A percentile compares a stretch with the other conserved stretches of the same genome.
phyloP scores from a whole-genome alignment of 1,140 invertebrate species.

The Ctenoplectra terminalis region DNA sequence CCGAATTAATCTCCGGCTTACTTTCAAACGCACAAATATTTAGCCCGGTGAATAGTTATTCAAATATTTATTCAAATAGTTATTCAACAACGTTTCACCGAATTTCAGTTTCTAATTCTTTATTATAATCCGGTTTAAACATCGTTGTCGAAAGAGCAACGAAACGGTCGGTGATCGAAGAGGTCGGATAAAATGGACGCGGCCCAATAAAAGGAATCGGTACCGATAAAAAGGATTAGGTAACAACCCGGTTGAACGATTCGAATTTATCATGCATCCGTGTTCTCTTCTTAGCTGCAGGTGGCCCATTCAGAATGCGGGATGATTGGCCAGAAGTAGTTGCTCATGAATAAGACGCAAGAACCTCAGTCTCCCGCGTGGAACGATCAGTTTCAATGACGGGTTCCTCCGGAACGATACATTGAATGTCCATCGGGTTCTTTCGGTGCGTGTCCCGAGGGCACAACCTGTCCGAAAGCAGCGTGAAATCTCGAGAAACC shows the following conservation, averaged over 20 bases:
- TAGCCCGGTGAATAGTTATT: no score
- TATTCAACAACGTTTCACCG: no score
- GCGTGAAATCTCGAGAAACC: slow-evolving; percentile 59
- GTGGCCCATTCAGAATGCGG: slow-evolving; percentile 38
- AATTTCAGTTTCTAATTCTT: no score
- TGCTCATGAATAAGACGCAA: slow-evolving; percentile 54
- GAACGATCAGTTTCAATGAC: slow-evolving; percentile 60
- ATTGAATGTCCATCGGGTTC: slow-evolving; percentile 16
- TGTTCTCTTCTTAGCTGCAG: slow-evolving; percentile 17
- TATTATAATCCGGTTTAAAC: no score
- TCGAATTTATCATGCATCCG: slow-evolving; percentile 35
- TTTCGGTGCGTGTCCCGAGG: slow-evolving; percentile 23
- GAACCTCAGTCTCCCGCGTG: slow-evolving; percentile 47
- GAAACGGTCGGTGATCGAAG: neutral
- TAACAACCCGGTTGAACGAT: slow-evolving; percentile 19
- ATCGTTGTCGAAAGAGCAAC: neutral
- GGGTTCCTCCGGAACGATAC: slow-evolving; percentile 22
- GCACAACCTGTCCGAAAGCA: slow-evolving; percentile 43
- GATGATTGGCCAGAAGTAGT: slow-evolving; percentile 48
- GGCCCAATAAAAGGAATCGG: neutral
- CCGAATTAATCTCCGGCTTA: no score
- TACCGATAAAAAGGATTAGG: slow-evolving; percentile 20
- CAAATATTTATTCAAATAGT: no score
- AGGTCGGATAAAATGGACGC: neutral
- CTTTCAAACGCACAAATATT: no score